These are phyloP conservation scores for Kradibia gibbosae DNA, from an alignment of 1,140 invertebrate genomes.

Conservation along the genomic window DNA sequence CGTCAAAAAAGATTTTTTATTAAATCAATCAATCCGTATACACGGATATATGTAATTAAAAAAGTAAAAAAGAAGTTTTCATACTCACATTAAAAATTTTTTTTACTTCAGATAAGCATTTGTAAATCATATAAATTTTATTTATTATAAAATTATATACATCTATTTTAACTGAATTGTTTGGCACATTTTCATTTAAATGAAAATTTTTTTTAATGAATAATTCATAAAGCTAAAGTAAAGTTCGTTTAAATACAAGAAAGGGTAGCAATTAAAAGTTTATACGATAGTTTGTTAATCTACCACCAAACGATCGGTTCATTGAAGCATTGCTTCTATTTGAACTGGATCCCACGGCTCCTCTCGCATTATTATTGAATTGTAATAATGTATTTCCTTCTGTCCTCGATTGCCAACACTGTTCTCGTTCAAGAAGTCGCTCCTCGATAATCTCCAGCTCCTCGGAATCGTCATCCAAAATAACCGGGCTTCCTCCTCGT, in stretches of 20 bases:
- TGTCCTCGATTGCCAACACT: neutral
- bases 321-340: neutral
- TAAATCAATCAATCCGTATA: neutral
- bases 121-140: no score
- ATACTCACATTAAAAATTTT: constrained; percentile 27
- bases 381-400: neutral
- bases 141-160: no score
- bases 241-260: neutral
- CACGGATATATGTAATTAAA: neutral
- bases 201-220: no score
- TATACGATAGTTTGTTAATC: constrained; percentile 1
- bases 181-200: no score
- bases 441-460: constrained; percentile 47
- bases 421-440: neutral
- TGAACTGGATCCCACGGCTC: neutral
- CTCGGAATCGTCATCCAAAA: constrained; percentile 31
- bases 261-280: constrained; percentile 16
- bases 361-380: constrained; percentile 18
- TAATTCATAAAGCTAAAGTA: neutral
- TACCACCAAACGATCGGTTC: constrained; percentile 37
- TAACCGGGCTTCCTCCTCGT: neutral
- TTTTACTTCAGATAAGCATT: no score
- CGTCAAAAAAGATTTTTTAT: neutral
- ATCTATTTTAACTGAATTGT: no score
- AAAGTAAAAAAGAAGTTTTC: neutral